A percentile compares a stretch with the other conserved stretches of the same genome.
Conservation (phyloP, 2,113 vertebrate species). For the Acinonyx jubatus region DNA sequence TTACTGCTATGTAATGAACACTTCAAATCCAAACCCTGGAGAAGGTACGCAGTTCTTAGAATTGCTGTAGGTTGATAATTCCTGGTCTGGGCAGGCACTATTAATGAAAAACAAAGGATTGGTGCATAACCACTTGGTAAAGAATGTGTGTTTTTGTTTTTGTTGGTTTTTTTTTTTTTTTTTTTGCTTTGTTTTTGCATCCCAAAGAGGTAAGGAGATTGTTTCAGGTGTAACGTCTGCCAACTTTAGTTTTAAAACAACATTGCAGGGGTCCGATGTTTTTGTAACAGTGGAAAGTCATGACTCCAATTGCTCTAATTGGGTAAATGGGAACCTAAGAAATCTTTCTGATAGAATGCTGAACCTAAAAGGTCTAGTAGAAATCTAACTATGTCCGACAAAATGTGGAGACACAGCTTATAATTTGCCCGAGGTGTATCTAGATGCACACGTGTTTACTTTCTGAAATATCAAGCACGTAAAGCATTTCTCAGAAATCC, state of each 20-base stretch:
- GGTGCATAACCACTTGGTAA: background rate
- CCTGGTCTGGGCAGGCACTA: background rate
- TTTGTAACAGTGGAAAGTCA: background rate
- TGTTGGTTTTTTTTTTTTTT: too few relatives aligned
- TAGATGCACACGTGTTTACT: background rate
- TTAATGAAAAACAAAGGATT: background rate
- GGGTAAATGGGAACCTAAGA: background rate
- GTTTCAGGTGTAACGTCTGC: background rate
- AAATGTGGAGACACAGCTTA: background rate
- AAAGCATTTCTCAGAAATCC: background rate
- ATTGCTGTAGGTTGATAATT: background rate
- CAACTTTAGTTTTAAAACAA: constrained; percentile 12
- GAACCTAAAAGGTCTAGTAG: background rate
- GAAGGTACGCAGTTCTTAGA: background rate
- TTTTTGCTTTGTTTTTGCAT: too few relatives aligned
- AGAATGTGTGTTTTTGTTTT: background rate
- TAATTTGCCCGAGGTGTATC: background rate
- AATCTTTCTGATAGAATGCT: background rate
- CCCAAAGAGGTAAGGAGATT: background rate
- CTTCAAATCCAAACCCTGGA: background rate
- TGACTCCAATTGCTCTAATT: background rate
- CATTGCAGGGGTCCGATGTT: background rate
- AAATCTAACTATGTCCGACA: background rate
- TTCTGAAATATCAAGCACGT: background rate
- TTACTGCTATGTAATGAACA: background rate